phyloP scores from a whole-genome alignment of 2,888 invertebrate genomes.

The Drosophila austrosaltans region DNA sequence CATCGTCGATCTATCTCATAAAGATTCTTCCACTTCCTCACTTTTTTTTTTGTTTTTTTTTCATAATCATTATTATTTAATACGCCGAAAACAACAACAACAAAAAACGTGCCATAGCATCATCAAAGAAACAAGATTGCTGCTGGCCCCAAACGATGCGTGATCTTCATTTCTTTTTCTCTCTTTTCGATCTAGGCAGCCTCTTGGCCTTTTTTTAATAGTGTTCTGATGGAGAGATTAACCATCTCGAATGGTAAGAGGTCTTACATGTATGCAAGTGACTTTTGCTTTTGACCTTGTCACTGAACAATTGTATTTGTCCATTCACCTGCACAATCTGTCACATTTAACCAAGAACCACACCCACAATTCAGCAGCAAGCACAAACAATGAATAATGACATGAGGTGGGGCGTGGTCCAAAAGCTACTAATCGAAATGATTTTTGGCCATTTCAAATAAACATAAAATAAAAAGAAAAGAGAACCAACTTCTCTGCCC shows the following conservation, averaged over 20 bases:
- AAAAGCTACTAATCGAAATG: slow-evolving; percentile 46
- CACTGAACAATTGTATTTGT: slow-evolving; percentile 17
- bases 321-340: slow-evolving; percentile 52
- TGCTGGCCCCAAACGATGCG: slow-evolving; percentile 35
- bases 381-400: slow-evolving; percentile 69
- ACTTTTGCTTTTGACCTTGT: slow-evolving; percentile 5
- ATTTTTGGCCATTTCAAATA: slow-evolving; percentile 29
- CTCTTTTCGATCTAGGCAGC: slow-evolving; percentile 9
- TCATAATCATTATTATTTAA: slow-evolving; percentile 77
- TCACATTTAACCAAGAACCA: slow-evolving; percentile 40
- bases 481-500: slow-evolving; percentile 1
- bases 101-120: slow-evolving; percentile 68
- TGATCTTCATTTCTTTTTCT: slow-evolving; percentile 30
- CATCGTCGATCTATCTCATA: slow-evolving; percentile 46
- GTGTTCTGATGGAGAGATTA: neutral
- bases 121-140: slow-evolving; percentile 71
- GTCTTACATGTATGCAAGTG: neutral
- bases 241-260: slow-evolving; percentile 1
- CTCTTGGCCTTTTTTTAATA: slow-evolving; percentile 18
- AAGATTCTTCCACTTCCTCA: slow-evolving; percentile 74
- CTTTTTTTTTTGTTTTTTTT: slow-evolving; percentile 47
- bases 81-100: slow-evolving; percentile 63
- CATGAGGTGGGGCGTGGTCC: slow-evolving; percentile 68
- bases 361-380: slow-evolving; percentile 41
- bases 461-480: slow-evolving; percentile 18